Evolutionary conservation across 2,113 vertebrate species (phyloP).

Genomic region (Pavo muticus): DNA sequence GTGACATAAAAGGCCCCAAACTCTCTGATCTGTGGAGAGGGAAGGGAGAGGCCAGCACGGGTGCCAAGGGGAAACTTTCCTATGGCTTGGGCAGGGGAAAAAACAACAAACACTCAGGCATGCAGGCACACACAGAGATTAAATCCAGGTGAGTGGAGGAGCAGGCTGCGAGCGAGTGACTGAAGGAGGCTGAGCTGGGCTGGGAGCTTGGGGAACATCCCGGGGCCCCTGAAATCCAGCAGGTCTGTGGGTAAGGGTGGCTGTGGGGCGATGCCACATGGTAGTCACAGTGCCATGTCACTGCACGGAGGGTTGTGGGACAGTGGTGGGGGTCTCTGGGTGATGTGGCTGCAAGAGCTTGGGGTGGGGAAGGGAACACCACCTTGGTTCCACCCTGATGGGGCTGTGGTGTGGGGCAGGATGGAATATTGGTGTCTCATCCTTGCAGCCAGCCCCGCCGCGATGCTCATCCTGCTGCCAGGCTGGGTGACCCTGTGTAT

Average conservation of each 20-base stretch:
- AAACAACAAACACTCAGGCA: conserved; percentile 58
- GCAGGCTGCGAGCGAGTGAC: background rate
- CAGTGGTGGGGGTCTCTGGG: background rate
- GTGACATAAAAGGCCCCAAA: conserved; percentile 48
- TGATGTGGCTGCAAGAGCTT: background rate
- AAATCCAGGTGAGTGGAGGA: background rate
- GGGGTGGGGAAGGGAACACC: too few relatives aligned
- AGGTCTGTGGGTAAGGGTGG: background rate
- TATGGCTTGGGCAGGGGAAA: conserved; percentile 33
- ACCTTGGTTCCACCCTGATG: background rate
- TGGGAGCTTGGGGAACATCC: background rate
- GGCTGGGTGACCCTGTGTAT: conserved; percentile 25
- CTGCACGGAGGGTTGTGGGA: background rate
- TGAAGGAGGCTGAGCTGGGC: background rate
- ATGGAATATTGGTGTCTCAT: rapidly evolving
- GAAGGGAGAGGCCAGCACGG: background rate
- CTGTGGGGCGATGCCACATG: background rate
- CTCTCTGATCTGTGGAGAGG: background rate
- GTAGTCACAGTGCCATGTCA: background rate
- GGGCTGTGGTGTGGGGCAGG: background rate
- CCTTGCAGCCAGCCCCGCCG: rapidly evolving
- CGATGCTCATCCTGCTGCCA: background rate
- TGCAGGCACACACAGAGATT: background rate
- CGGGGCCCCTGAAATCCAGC: background rate
- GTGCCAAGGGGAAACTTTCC: conserved; percentile 69